These are phyloP conservation scores for Agrilus biguttatus DNA, from an alignment of 2,888 invertebrate genomes.

Conservation along the genomic window DNA sequence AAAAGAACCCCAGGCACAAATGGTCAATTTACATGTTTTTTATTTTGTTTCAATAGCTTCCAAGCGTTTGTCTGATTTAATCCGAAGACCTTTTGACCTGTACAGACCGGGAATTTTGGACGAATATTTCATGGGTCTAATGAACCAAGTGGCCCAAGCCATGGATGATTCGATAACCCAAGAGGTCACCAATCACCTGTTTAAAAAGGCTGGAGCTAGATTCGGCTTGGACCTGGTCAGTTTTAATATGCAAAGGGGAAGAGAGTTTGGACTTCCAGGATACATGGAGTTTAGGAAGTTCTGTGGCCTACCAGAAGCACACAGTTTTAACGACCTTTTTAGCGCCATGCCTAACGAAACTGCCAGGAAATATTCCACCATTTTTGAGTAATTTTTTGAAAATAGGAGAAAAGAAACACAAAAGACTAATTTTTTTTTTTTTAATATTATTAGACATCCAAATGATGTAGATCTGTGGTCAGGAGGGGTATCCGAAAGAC, in stretches of 20 bases:
- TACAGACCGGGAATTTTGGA: slow-evolving; percentile 83
- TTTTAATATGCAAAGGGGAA: slow-evolving; percentile 85
- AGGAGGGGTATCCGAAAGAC: slow-evolving; percentile 83
- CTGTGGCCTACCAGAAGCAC: slow-evolving; percentile 69
- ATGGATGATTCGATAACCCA: slow-evolving; percentile 89
- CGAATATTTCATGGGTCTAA: slow-evolving; percentile 83
- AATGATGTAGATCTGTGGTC: slow-evolving; percentile 91
- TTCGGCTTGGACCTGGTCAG: slow-evolving; percentile 85
- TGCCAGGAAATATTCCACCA: slow-evolving; percentile 63
- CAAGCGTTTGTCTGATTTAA: slow-evolving; percentile 73
- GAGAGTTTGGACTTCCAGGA: slow-evolving; percentile 82
- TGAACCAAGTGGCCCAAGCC: slow-evolving; percentile 89
- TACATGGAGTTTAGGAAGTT: slow-evolving; percentile 89
- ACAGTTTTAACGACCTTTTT: slow-evolving; percentile 65
- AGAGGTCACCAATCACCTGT: slow-evolving; percentile 82
- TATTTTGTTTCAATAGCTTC: slow-evolving; percentile 44
- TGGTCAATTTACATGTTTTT: background rate
- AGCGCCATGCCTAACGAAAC: slow-evolving; percentile 85
- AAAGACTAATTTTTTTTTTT: background rate
- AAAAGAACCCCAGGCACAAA: background rate
- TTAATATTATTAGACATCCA: slow-evolving; percentile 47
- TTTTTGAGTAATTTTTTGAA: slow-evolving; percentile 53
- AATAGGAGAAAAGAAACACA: no score
- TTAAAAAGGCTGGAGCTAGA: slow-evolving; percentile 60
- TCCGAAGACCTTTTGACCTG: slow-evolving; percentile 77